Evolutionary conservation across 1,140 invertebrate genomes (phyloP).

Genomic region (Portunus trituberculatus): DNA sequence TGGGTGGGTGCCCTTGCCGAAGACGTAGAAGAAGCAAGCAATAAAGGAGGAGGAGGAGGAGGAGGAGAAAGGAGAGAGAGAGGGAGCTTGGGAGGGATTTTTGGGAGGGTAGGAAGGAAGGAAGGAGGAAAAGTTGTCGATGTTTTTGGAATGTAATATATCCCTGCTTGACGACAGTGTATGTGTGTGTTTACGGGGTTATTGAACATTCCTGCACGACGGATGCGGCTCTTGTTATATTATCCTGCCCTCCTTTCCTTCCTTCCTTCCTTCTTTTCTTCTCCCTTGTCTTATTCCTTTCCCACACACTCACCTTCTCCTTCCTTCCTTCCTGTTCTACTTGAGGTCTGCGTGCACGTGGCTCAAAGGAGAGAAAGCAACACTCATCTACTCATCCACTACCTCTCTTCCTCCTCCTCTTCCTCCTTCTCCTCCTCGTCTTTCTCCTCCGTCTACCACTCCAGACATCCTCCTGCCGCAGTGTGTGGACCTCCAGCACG

Average conservation of each 20-base stretch:
- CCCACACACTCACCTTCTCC: background rate
- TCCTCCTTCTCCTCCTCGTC: background rate
- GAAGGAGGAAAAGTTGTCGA: background rate
- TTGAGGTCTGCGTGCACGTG: background rate
- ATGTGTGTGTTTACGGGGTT: background rate
- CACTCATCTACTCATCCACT: background rate
- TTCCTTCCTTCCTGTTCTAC: background rate
- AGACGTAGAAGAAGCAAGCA: background rate
- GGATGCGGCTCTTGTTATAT: background rate
- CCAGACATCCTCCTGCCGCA: too few species aligned
- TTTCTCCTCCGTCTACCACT: background rate
- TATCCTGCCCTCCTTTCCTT: background rate
- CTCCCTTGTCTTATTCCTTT: background rate
- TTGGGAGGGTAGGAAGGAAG: background rate
- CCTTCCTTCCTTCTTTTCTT: background rate
- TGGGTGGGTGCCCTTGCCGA: slow-evolving; percentile 13
- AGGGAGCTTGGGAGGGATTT: background rate
- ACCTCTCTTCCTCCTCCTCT: background rate
- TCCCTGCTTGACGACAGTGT: background rate
- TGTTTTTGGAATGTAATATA: slow-evolving; percentile 15
- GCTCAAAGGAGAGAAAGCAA: background rate
- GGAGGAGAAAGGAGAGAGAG: background rate
- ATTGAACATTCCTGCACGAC: background rate
- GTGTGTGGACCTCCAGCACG: background rate
- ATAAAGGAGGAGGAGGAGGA: background rate